Evolutionary conservation across 1,140 invertebrate species (phyloP).

Genomic region (Listronotus oregonensis): DNA sequence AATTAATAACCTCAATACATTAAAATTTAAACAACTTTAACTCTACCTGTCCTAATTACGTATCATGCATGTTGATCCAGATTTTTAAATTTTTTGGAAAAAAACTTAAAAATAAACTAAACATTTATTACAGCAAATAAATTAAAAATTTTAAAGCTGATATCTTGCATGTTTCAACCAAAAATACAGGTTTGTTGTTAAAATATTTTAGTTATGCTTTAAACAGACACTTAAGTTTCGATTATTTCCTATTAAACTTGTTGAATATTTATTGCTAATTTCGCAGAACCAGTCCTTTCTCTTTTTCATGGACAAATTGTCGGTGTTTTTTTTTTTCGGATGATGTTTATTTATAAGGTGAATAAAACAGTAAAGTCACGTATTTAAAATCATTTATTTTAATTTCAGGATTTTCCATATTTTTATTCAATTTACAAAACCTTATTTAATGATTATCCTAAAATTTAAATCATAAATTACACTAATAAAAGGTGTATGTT

Average conservation of each 20-base stretch:
- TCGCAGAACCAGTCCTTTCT: slow-evolving; percentile 16
- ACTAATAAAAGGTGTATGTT: slow-evolving; percentile 39
- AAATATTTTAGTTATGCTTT: no score
- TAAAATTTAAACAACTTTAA: no score
- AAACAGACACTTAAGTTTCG: no score
- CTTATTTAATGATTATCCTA: slow-evolving; percentile 16
- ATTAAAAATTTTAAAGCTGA: no score
- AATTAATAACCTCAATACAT: no score
- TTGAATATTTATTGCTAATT: slow-evolving; percentile 9
- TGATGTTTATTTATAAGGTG: not conserved
- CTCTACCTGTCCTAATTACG: no score
- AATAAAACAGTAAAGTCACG: not conserved
- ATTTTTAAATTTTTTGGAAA: no score
- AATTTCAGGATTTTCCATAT: slow-evolving; percentile 11
- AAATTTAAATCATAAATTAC: slow-evolving; percentile 37
- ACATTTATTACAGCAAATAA: no score
- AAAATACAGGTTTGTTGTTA: no score
- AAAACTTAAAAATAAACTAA: no score
- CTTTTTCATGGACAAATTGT: slow-evolving; percentile 15
- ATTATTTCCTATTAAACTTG: not conserved
- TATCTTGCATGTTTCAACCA: no score
- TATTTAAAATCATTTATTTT: slow-evolving; percentile 17
- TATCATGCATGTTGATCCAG: no score
- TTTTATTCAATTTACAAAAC: not conserved
- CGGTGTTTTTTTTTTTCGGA: not conserved